A percentile compares a stretch with the other conserved stretches of the same genome.
Conservation (phyloP, 2,888 invertebrate species). For the Tupiocoris notatus region DNA sequence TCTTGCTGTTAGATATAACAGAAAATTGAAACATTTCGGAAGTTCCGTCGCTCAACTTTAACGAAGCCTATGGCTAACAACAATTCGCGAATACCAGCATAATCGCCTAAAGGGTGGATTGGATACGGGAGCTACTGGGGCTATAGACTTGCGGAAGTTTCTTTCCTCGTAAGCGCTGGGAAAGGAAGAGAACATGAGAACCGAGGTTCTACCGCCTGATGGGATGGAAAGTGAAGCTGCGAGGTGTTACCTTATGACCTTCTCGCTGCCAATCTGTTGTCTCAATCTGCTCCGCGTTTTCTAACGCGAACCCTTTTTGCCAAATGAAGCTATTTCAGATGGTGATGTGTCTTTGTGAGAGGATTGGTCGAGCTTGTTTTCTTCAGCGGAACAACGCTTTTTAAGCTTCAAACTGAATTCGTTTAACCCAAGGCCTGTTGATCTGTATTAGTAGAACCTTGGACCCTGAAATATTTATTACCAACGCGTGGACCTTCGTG, state of each 20-base stretch:
- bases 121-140: background rate
- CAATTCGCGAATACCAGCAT: background rate
- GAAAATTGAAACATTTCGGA: too few species aligned
- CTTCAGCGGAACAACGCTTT: too few species aligned
- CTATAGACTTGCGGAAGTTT: background rate
- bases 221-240: constrained; percentile 22
- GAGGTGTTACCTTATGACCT: constrained; percentile 19
- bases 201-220: background rate
- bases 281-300: constrained; percentile 7
- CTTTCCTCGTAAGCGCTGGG: background rate
- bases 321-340: background rate
- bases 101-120: background rate
- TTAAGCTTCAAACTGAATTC: too few species aligned
- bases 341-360: background rate
- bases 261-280: constrained; percentile 26
- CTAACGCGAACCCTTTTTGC: background rate
- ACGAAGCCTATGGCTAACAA: background rate
- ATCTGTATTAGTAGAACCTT: too few species aligned
- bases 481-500: too few species aligned
- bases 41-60: too few species aligned
- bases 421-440: too few species aligned
- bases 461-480: too few species aligned
- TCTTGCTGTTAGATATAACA: too few species aligned
- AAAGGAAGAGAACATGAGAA: background rate
- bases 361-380: background rate